Base-by-base conservation (phyloP, 2,888 invertebrate species). In the Platycheirus rosarum region DNA sequence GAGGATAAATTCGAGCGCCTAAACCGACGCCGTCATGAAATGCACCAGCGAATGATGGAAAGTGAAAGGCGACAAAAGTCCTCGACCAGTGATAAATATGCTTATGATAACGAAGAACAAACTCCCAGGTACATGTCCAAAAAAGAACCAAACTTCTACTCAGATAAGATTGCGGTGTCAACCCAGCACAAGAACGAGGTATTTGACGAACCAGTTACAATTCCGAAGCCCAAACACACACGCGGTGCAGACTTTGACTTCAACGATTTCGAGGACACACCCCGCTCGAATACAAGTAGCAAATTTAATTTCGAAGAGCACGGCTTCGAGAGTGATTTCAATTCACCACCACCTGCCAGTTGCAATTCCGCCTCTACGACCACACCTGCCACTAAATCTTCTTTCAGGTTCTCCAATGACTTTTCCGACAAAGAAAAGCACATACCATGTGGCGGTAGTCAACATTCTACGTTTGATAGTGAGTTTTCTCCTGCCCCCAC, bases 331-430 rank as follows among this genome's bases (percentile, higher is more conserved):
- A 90, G 90, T 29, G 91, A 91, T 74, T 91, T 91, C 68, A 91
- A 90, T 86, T 89, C 90, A 14, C 85, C 86, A 49, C 86, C 87
- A 13, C 89, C 88, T 0, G 88, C 89, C 75, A 89, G 89, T 49
- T 89, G 88, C 57, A 89, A 86, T 66, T 89, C 89, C 0, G 88
- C 88, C 73, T 62, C 77, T 77, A 87, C 85, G 62, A 86, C 85
- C 5, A 85, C 86, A 5, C 85, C 86, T 29, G 86, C 85, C n/a
- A 87, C 87, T 18, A 90, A 90, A 69, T 88, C 90, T 1, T 87
- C 89, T 8, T 92, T 92, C 70, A 88, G 92, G 42, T 93, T 93
- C 88, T 93, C 94, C 14, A 93, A 92, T 85, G 94, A 94, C 87
- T 94, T 94, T 88, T 92, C 92, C 0, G 92, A 93, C 20, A 88